Conservation (phyloP, 2,797 vertebrate genomes). For the Esox masquinongy region DNA sequence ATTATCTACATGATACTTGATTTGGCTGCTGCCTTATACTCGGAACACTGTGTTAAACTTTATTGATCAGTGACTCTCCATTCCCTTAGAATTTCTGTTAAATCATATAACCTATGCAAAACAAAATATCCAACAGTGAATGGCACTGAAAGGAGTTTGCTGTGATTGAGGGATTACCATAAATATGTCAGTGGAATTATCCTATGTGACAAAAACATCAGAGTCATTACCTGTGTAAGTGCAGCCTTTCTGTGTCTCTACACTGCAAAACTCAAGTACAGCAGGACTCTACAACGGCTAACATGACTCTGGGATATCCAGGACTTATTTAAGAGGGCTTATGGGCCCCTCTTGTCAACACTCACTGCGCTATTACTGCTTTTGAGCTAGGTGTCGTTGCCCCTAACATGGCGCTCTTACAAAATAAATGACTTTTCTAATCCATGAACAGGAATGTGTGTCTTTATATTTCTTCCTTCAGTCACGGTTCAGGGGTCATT, state of each 20-base stretch:
- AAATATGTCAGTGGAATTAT: conserved; percentile 45
- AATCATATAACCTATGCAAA: neutral
- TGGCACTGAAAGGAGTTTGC: neutral
- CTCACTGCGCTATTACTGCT: conserved; percentile 31
- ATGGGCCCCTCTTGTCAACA: conserved; percentile 23
- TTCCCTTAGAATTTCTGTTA: neutral
- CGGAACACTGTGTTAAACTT: conserved; percentile 15
- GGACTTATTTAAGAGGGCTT: conserved; percentile 31
- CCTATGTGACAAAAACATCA: conserved; percentile 41
- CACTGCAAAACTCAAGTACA: neutral
- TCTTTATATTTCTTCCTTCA: conserved; percentile 23
- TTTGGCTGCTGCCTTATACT: conserved; percentile 24
- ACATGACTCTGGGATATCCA: conserved; percentile 37
- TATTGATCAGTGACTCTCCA: conserved; percentile 6
- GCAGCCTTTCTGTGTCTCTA: conserved; percentile 2
- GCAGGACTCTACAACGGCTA: conserved; percentile 20
- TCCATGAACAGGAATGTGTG: conserved; percentile 26
- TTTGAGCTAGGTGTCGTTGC: conserved; percentile 22
- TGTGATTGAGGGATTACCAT: conserved; percentile 30
- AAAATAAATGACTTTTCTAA: conserved; percentile 15
- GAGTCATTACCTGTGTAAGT: conserved; percentile 21
- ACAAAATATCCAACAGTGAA: conserved; percentile 10
- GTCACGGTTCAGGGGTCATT: conserved; percentile 40
- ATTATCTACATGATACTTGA: conserved; percentile 4
- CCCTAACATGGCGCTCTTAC: conserved; percentile 27